Base-by-base conservation (phyloP, 2,797 vertebrate genomes). In the Vipera ursinii region DNA sequence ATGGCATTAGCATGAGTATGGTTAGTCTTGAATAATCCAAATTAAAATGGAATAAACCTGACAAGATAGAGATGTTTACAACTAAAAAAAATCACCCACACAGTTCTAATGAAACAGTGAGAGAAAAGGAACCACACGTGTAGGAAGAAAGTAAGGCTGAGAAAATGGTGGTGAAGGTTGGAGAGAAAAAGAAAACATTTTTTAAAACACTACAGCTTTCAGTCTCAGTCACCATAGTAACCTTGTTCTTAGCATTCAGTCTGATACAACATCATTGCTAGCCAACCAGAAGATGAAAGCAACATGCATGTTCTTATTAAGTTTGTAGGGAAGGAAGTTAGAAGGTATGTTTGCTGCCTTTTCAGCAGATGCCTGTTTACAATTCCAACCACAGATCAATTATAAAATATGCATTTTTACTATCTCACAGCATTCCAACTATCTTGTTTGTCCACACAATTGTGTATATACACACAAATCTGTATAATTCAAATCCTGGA, bases 201-300 rank as follows among this genome's bases (percentile, higher is more conserved):
- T 96, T 97, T 92, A 87, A 95, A 91, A 96, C 89, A n/a, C 94
- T 5, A 24, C 51, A 22, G 93, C 96, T 94, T 95, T 87, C 22
- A 2, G 96, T 98, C 14, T 48, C 44, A 1, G 96, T 98, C 97
- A 94, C 98, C 96, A 98, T 98, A 96, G 98, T 96, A 98, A 99
- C 98, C 93, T 78, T 95, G 94, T 93, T 93, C 91, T 95, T 92
- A 97, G 97, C 97, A 96, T 97, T 97, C 98, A 98, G 97, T 98
- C 98, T 98, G 98, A 98, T 98, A 98, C 97, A 96, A 96, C 93
- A 22, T 87, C 86, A 87, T 97, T 94, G 97, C 97, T 96, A 97
- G 97, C 97, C 97, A 97, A 97, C 55, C 93, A 32, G 91, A 85
- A 95, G 92, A 93, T 88, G 95, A 38, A 38, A 94, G 93, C 55